Evolutionary conservation across 2,797 vertebrate species (phyloP).

Genomic region (Leucoraja ocellata): DNA sequence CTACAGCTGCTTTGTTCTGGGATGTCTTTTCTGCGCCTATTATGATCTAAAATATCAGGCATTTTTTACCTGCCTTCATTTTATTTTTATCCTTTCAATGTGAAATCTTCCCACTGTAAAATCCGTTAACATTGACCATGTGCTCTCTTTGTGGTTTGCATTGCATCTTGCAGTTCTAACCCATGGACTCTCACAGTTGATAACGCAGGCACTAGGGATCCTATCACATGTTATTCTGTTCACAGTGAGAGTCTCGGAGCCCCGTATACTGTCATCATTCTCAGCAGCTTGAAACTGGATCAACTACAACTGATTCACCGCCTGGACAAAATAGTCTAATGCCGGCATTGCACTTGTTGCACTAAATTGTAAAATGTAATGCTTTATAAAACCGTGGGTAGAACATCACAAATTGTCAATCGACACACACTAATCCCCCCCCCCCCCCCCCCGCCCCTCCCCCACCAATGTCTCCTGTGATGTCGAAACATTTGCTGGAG

Average conservation of each 20-base stretch:
- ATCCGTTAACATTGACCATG: not conserved
- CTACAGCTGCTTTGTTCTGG: not conserved
- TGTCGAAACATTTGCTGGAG: not conserved
- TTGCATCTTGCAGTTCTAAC: not conserved
- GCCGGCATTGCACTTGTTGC: not conserved
- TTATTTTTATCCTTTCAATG: not conserved
- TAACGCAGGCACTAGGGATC: no score
- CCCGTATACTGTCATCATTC: not conserved
- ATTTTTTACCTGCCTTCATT: not conserved
- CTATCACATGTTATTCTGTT: not conserved
- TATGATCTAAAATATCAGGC: not conserved
- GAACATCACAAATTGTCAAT: not conserved
- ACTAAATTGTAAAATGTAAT: not conserved
- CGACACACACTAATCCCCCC: no score
- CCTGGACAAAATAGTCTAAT: not conserved
- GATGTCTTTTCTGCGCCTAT: not conserved
- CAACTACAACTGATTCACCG: not conserved
- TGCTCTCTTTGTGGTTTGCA: not conserved
- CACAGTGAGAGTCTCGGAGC: not conserved
- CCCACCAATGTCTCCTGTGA: not conserved
- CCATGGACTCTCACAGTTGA: not conserved
- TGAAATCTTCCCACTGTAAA: not conserved
- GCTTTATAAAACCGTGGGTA: not conserved
- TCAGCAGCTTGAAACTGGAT: not conserved
- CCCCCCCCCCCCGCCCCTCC: no score